Conservation (phyloP, 2,113 vertebrate genomes). For the Micromys minutus region DNA sequence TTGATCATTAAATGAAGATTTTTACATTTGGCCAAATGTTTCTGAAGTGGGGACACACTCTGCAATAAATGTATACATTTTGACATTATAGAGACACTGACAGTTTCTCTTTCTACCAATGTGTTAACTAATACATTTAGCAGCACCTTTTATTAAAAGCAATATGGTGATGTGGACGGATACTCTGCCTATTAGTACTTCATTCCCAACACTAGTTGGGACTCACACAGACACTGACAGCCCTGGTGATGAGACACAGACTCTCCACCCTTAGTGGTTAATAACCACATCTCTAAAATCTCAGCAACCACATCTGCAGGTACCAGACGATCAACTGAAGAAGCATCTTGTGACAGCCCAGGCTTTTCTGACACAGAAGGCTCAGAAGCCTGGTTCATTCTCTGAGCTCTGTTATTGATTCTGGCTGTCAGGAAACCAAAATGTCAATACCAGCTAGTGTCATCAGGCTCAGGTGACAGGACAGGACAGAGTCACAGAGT, state of each 20-base stretch:
- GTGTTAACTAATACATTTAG: neutral
- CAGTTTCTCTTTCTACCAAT: neutral
- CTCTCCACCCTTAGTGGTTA: neutral
- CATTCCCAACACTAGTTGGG: neutral
- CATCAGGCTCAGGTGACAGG: neutral
- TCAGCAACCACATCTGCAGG: neutral
- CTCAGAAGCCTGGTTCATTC: neutral
- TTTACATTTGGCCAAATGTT: neutral
- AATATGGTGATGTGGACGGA: neutral
- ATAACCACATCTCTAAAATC: neutral
- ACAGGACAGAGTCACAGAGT: neutral
- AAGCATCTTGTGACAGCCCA: neutral
- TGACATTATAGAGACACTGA: neutral
- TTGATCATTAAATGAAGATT: neutral
- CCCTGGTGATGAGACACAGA: neutral
- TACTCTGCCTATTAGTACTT: neutral
- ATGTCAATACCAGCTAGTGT: neutral
- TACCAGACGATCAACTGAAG: neutral
- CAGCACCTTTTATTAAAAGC: neutral
- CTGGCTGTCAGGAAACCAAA: neutral
- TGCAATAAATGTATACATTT: neutral
- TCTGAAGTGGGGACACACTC: neutral
- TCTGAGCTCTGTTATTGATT: neutral
- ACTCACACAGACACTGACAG: neutral
- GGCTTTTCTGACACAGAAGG: neutral